Base-by-base conservation (phyloP, 2,113 vertebrate species). In the Stegostoma tigrinum region DNA sequence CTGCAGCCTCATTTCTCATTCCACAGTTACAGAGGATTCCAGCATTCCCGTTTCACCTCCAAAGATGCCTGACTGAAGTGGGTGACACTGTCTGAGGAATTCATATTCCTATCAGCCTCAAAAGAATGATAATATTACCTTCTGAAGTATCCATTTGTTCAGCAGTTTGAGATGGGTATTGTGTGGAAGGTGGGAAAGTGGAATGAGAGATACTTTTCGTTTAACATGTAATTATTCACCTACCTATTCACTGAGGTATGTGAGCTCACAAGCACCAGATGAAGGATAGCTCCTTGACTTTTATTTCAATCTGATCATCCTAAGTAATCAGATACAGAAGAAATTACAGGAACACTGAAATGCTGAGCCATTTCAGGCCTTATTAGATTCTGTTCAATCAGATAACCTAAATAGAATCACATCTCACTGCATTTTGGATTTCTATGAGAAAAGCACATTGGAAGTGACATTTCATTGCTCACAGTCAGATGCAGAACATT, bases 401-500 rank as follows among this genome's bases (percentile, higher is more conserved):
- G 89, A 93, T 93, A 66, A 93, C n/a, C 17, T 93, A 93, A 93
- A 66, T 66, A 93, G 38, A 95, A 95, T 95, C 27, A 70, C 23
- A 34, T 72, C 19, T 72, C 27, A 64, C 68, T 14, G 24, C 27
- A 38, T 72, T 95, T 95, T 70, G 17, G 68, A 45, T 75, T 75
- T 52, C 67, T 75, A 45, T 75, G 94, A 70, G 94, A 95, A 95
- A 95, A 95, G 42, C 38, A 95, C 97, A 96, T 96, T 96, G 97
- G 96, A 97, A 97, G 96, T 96, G 97, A 96, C 96, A 97, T 96
- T 96, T 96, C 94, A 85, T 94, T 96, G 97, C 97, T 96, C 96
- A 94, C 96, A 96, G 95, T 96, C 96, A 96, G 96, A 96, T 97
- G 97, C 96, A 97, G 97, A 96, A 97, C 97, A 96, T 96, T 97